phyloP scores from a whole-genome alignment of 1,140 invertebrate species.

The Hyles vespertilio region DNA sequence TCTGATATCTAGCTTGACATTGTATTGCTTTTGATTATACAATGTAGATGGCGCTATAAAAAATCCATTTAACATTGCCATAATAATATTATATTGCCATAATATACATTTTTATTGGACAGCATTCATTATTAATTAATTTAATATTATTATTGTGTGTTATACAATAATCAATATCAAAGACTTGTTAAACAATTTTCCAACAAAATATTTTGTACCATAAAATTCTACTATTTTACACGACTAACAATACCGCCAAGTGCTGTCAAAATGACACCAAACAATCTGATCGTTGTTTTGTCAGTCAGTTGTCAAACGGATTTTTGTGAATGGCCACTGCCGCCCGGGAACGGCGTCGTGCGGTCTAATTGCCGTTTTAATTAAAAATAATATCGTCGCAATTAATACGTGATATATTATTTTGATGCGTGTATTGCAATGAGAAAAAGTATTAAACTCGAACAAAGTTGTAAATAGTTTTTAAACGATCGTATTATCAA shows the following conservation, averaged over 20 bases:
- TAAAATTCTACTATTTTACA: neutral
- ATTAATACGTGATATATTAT: neutral
- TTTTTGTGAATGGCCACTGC: slow-evolving; percentile 10
- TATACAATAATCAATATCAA: no score
- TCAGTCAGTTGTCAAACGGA: slow-evolving; percentile 24
- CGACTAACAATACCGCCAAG: neutral
- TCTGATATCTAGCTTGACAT: no score
- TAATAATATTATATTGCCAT: no score
- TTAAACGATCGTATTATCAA: slow-evolving; percentile 11
- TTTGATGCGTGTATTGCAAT: neutral
- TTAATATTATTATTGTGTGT: no score
- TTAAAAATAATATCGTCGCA: slow-evolving; percentile 5
- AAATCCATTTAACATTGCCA: no score
- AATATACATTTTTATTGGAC: no score
- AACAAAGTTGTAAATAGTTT: neutral
- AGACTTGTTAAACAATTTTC: no score
- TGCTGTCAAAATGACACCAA: slow-evolving; percentile 11
- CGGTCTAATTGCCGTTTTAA: slow-evolving; percentile 15
- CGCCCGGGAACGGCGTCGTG: neutral
- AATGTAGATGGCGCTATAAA: no score
- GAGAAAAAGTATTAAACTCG: neutral
- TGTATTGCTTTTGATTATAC: no score
- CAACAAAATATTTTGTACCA: no score
- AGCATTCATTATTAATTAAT: no score
- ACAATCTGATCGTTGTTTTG: slow-evolving; percentile 16